These are phyloP conservation scores for Pitta sordida DNA, from an alignment of 2,113 vertebrate species.

Conservation along the genomic window DNA sequence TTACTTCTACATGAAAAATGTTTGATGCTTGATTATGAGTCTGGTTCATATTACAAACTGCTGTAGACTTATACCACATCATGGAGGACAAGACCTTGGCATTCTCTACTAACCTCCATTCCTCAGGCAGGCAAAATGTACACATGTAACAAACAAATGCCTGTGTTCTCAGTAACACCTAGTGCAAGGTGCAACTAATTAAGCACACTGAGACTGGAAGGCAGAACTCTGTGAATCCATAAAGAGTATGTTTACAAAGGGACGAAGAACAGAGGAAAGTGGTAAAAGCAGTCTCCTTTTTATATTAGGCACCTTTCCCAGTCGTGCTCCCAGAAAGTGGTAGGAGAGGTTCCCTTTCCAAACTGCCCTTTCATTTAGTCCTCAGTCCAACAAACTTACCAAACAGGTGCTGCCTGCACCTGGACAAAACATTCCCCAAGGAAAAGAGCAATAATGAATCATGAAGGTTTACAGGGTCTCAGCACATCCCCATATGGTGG, in stretches of 20 bases:
- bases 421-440: background rate
- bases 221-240: background rate
- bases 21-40: background rate
- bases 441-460: background rate
- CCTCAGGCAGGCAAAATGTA: background rate
- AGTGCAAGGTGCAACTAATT: background rate
- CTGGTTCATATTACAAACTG: background rate
- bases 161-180: background rate
- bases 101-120: background rate
- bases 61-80: background rate
- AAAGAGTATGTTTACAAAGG: background rate
- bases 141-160: background rate
- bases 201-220: background rate
- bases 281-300: background rate
- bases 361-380: background rate
- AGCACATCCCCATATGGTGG: rapidly evolving
- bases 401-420: background rate
- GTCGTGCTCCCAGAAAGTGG: background rate
- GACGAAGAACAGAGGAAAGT: rapidly evolving
- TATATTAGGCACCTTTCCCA: background rate
- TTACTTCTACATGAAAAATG: background rate
- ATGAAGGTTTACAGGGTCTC: background rate
- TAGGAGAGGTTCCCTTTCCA: background rate
- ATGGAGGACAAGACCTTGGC: background rate
- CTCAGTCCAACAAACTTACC: background rate